These are phyloP conservation scores for Drosophila seguyi DNA, from an alignment of 1,140 invertebrate genomes.

Conservation along the genomic window DNA sequence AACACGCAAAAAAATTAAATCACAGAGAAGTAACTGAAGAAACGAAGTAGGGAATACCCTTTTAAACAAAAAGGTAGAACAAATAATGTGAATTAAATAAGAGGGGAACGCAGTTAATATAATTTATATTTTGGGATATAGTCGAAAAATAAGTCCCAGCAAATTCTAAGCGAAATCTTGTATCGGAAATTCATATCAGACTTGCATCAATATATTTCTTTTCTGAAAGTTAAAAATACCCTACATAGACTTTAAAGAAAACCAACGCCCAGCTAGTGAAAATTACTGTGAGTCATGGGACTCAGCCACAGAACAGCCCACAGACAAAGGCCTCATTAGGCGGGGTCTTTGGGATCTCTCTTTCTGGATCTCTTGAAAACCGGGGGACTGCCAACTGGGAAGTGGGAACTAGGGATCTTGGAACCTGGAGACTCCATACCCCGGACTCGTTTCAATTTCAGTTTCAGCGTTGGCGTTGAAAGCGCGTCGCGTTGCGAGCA, in stretches of 20 bases:
- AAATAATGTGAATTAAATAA: neutral
- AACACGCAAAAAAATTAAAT: slow-evolving; percentile 62
- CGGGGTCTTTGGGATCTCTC: slow-evolving; percentile 42
- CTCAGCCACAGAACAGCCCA: slow-evolving; percentile 37
- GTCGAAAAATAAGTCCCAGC: neutral
- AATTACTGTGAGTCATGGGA: slow-evolving; percentile 69
- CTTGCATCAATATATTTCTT: no score
- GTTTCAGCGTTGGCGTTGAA: slow-evolving; percentile 81
- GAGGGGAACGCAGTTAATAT: no score
- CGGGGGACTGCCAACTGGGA: slow-evolving; percentile 8
- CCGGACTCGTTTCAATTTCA: slow-evolving; percentile 73
- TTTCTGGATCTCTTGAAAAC: slow-evolving; percentile 1
- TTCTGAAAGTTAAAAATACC: neutral
- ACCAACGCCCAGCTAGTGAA: slow-evolving; percentile 58
- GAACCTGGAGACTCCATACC: slow-evolving; percentile 1
- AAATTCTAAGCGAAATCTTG: neutral
- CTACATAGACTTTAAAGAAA: neutral
- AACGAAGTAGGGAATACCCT: slow-evolving; percentile 13
- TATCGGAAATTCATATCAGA: neutral
- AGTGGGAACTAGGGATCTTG: slow-evolving; percentile 11
- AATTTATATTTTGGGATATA: neutral
- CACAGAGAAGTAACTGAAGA: neutral
- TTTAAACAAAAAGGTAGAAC: no score
- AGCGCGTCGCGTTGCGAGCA: slow-evolving; percentile 64
- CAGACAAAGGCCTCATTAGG: slow-evolving; percentile 82